These are phyloP conservation scores for Trididemnum nubilum DNA, from an alignment of 23 tunicate genomes.

Conservation along the genomic window DNA sequence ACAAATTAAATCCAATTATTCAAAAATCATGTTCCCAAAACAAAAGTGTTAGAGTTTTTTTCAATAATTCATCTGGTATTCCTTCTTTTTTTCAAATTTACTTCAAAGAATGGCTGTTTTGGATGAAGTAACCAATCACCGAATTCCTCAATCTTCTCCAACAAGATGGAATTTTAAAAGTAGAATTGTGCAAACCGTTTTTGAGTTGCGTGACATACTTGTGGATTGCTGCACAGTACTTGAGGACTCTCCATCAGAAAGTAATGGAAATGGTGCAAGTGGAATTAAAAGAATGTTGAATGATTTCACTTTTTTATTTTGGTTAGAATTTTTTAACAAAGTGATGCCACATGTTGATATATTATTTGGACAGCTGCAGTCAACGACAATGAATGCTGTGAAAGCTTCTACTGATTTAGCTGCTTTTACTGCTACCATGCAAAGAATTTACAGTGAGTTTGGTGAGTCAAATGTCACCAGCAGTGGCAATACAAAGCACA, in stretches of 20 bases:
- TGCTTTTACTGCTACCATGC: not conserved
- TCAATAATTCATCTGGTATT: conserved; percentile 9
- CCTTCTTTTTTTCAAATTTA: not conserved
- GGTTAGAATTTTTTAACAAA: conserved; percentile 19
- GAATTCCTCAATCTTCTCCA: conserved; percentile 13
- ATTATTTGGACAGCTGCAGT: conserved; percentile 13
- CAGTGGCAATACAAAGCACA: not conserved
- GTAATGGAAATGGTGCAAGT: not conserved
- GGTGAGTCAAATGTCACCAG: not conserved
- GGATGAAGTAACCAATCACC: conserved; percentile 5
- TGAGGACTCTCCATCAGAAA: not conserved
- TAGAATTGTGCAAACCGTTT: not conserved
- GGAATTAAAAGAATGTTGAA: conserved; percentile 27
- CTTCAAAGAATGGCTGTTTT: conserved; percentile 23
- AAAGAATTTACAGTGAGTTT: not conserved
- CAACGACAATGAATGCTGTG: conserved; percentile 9
- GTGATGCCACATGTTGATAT: conserved; percentile 28
- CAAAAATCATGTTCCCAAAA: conserved; percentile 3
- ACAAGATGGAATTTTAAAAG: conserved; percentile 29
- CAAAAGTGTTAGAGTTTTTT: conserved; percentile 6
- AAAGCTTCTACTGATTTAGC: conserved; percentile 1
- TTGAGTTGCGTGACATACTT: conserved; percentile 2
- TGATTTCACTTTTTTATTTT: conserved; percentile 4
- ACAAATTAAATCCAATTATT: not conserved
- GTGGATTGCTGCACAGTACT: conserved; percentile 13